Evolutionary conservation across 2,113 vertebrate genomes (phyloP), one percentile per base, ranked within the genome.

Genomic region (Falco punctatus): DNA sequence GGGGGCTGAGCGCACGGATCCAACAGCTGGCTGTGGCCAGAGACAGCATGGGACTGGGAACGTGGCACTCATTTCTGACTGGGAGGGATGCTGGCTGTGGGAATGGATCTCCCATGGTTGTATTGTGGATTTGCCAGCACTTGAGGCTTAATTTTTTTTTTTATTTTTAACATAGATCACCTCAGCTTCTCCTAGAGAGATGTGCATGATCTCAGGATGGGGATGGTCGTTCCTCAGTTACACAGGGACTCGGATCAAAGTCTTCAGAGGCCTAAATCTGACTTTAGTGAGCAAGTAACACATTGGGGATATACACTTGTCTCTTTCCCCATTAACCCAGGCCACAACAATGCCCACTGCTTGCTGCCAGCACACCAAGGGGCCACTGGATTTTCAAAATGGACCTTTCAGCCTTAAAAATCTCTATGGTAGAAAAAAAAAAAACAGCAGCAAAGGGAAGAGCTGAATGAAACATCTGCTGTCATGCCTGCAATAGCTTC

Each of bases 31-130:
- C 23, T 32, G 42, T 19, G 28, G 22, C 54, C 46, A 27, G 51
- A 40, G 61, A 15, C 19, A 57, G 27, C 61, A 28, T 4, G 0
- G 0, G 11, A 5, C 19, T 48, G 80, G 71, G 73, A 90, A 52
- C 0, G 1, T 0, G 4, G 49, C 22, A 26, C 58, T 30, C 5
- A 1, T 61, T 89, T 66, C 57, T 89, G 70, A 13, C 33, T 33
- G 23, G 24, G 42, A 86, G 16, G 44, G 73, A 27, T 57, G 48
- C 40, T 93, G 61, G 20, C 30, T 57, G 40, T 30, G 69, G 42
- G 26, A 55, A 49, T 21, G 57, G 35, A n/a, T 58, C 27, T 58
- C 42, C 35, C 46, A n/a, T 1, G 2, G 18, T 8, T 2, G 0
- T 18, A 13, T 6, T 1, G 0, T 46, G 48, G 40, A 23, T 59